A percentile compares a stretch with the other conserved stretches of the same genome.
Evolutionary conservation across 2,888 invertebrate species (phyloP).

Genomic region (Acleris emargana): DNA sequence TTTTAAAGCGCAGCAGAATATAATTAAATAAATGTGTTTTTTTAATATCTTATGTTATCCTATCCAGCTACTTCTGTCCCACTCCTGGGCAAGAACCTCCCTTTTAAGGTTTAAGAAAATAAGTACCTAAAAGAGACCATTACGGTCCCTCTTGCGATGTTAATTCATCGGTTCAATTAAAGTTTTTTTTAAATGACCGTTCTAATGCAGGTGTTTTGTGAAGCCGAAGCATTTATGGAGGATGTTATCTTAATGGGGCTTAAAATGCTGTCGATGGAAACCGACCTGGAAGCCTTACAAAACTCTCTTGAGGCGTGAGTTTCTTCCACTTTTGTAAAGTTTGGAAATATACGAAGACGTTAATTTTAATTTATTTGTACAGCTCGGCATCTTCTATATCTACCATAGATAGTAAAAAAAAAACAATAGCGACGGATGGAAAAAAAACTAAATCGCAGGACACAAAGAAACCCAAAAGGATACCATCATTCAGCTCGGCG

Average conservation of each 20-base stretch:
- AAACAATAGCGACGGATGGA: slow-evolving; percentile 30
- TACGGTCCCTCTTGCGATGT: not conserved
- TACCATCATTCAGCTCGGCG: slow-evolving; percentile 53
- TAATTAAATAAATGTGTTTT: too few relatives aligned
- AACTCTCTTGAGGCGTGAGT: slow-evolving; percentile 52
- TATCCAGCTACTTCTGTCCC: too few relatives aligned
- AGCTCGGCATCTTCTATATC: slow-evolving; percentile 59
- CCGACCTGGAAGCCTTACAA: slow-evolving; percentile 62
- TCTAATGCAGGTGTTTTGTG: slow-evolving; percentile 61
- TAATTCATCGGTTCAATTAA: too few relatives aligned
- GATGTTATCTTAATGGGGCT: slow-evolving; percentile 71
- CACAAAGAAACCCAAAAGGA: slow-evolving; percentile 53
- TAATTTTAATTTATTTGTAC: not conserved
- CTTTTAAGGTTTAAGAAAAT: too few relatives aligned
- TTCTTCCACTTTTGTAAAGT: not conserved
- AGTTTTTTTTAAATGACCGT: too few relatives aligned
- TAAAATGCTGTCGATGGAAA: slow-evolving; percentile 75
- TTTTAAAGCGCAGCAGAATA: too few relatives aligned
- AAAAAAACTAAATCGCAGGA: slow-evolving; percentile 58
- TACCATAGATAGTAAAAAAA: slow-evolving; percentile 53
- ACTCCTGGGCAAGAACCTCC: too few relatives aligned
- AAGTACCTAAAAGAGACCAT: too few relatives aligned
- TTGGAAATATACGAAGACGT: not conserved
- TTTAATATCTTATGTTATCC: too few relatives aligned
- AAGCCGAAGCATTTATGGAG: slow-evolving; percentile 77